Evolutionary conservation across 1,140 invertebrate genomes (phyloP).

Genomic region (Drosophila suzukii): DNA sequence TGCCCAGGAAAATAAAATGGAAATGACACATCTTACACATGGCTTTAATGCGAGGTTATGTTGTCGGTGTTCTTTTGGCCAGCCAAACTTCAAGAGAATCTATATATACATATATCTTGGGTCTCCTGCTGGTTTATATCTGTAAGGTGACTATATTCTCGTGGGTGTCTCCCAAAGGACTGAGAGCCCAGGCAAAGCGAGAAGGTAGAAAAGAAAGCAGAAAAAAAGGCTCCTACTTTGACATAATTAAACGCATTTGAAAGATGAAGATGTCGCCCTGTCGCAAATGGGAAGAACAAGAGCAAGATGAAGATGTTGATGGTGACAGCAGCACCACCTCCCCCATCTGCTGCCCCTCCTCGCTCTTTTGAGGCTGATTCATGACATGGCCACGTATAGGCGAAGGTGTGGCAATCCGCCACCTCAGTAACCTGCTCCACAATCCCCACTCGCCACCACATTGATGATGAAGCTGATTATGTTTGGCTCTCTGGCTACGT

Average conservation of each 20-base stretch:
- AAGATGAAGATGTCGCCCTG: slow-evolving; percentile 75
- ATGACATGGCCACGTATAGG: slow-evolving; percentile 41
- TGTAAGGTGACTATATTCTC: slow-evolving; percentile 6
- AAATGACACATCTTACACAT: slow-evolving; percentile 40
- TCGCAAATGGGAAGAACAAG: slow-evolving; percentile 31
- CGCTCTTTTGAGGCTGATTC: slow-evolving; percentile 17
- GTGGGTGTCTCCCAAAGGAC: slow-evolving; percentile 10
- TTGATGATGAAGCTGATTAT: slow-evolving; percentile 76
- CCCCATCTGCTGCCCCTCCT: background rate
- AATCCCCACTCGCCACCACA: slow-evolving; percentile 8
- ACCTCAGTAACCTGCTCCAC: background rate
- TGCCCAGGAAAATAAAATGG: slow-evolving; percentile 29
- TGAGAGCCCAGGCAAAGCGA: background rate
- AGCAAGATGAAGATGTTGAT: slow-evolving; percentile 43
- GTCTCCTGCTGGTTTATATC: slow-evolving; percentile 1
- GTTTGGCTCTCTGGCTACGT: slow-evolving; percentile 20
- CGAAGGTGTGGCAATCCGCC: slow-evolving; percentile 55
- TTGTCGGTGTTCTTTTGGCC: slow-evolving; percentile 16
- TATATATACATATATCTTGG: slow-evolving; percentile 11
- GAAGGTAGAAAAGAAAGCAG: slow-evolving; percentile 4
- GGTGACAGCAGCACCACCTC: slow-evolving; percentile 6
- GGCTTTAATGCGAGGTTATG: slow-evolving; percentile 31
- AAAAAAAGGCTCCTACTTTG: slow-evolving; percentile 65
- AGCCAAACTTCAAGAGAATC: slow-evolving; percentile 24
- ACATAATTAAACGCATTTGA: slow-evolving; percentile 82